These are phyloP conservation scores for Thyatira batis DNA, from an alignment of 2,888 invertebrate genomes.

Conservation along the genomic window DNA sequence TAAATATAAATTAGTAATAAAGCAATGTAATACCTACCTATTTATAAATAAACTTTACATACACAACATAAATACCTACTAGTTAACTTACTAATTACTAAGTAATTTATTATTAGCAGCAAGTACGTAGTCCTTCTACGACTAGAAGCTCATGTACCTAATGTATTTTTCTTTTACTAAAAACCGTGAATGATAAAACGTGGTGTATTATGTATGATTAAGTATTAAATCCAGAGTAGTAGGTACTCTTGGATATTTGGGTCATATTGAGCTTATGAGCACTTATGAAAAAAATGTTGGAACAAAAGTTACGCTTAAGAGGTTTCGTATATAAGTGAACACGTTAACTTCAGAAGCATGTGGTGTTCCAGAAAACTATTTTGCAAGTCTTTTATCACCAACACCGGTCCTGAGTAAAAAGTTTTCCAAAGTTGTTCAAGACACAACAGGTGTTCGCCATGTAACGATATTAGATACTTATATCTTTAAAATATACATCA, in stretches of 20 bases:
- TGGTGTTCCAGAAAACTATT: constrained; percentile 78
- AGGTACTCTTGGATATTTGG: not conserved
- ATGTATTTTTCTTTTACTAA: too few species aligned
- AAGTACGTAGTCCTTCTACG: too few species aligned
- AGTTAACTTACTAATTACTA: too few species aligned
- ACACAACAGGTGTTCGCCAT: constrained; percentile 77
- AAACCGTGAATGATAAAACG: not conserved
- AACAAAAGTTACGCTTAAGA: constrained; percentile 37
- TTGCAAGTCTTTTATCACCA: constrained; percentile 77
- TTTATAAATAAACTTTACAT: too few species aligned
- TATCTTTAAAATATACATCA: constrained; percentile 38
- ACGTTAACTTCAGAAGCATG: constrained; percentile 70
- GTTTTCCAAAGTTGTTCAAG: constrained; percentile 64
- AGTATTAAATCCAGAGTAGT: not conserved
- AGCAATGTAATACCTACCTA: too few species aligned
- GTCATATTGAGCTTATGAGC: not conserved
- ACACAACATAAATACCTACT: too few species aligned
- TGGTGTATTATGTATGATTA: not conserved
- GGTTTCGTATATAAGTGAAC: constrained; percentile 55
- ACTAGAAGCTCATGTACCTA: too few species aligned
- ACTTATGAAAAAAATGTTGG: constrained; percentile 24
- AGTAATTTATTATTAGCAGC: too few species aligned
- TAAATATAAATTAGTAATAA: too few species aligned
- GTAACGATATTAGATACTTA: constrained; percentile 60
- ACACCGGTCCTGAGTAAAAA: constrained; percentile 68